Conservation (phyloP, 2,888 invertebrate species). For the Eretmocerus hayati region DNA sequence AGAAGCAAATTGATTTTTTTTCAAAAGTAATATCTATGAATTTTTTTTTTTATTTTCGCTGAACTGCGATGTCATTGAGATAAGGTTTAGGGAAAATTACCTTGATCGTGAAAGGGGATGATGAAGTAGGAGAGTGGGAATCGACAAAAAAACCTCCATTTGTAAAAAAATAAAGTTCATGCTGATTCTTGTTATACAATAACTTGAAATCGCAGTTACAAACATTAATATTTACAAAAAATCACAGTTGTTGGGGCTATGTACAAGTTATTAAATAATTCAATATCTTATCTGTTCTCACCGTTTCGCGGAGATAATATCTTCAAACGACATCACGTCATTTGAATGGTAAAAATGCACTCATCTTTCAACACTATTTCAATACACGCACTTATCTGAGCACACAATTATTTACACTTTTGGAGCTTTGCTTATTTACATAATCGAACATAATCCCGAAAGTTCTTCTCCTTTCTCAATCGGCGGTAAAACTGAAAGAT, state of each 20-base stretch:
- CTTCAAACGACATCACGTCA: neutral
- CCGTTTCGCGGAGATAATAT: slow-evolving; percentile 1
- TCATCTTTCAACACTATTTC: slow-evolving; percentile 2
- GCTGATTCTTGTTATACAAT: slow-evolving; percentile 18
- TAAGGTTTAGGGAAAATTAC: neutral
- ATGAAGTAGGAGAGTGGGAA: slow-evolving; percentile 10
- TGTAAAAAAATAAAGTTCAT: slow-evolving; percentile 22
- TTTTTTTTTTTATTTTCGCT: neutral
- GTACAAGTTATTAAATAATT: slow-evolving; percentile 19
- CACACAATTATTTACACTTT: slow-evolving; percentile 20
- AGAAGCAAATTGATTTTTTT: slow-evolving; percentile 4
- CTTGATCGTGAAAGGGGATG: slow-evolving; percentile 4
- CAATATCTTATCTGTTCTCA: slow-evolving; percentile 6
- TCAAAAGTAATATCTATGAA: neutral
- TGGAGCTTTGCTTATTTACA: slow-evolving; percentile 51
- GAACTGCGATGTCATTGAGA: slow-evolving; percentile 17
- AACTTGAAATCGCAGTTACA: slow-evolving; percentile 19
- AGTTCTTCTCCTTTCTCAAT: slow-evolving; percentile 70
- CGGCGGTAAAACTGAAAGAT: slow-evolving; percentile 65
- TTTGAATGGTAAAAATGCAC: slow-evolving; percentile 15
- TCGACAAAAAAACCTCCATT: slow-evolving; percentile 25
- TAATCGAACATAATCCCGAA: slow-evolving; percentile 80
- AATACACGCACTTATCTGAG: slow-evolving; percentile 3
- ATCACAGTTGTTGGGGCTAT: slow-evolving; percentile 24
- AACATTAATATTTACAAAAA: slow-evolving; percentile 24